These are phyloP conservation scores for Drosophila parabipectinata DNA, from an alignment of 1,140 invertebrate genomes.

Conservation along the genomic window DNA sequence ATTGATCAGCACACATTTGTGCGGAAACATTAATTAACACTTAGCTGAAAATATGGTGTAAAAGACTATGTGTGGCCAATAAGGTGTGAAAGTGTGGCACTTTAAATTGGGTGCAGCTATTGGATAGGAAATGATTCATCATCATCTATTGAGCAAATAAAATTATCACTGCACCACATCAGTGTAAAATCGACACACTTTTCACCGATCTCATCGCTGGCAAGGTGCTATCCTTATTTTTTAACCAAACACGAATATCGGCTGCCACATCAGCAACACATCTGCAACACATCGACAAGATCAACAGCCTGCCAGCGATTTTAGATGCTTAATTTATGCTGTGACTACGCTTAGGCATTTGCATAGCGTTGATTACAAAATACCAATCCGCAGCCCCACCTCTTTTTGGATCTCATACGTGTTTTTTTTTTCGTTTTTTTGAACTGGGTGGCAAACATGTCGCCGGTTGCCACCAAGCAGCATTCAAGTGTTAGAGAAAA, in stretches of 20 bases:
- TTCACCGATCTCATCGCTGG: conserved; percentile 54
- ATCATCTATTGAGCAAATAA: background rate
- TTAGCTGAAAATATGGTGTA: conserved; percentile 55
- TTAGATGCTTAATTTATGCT: conserved; percentile 75
- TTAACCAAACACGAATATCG: conserved; percentile 27
- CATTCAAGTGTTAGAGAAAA: conserved; percentile 63
- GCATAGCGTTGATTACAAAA: conserved; percentile 81
- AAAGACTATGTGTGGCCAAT: conserved; percentile 23
- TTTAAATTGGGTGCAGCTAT: background rate
- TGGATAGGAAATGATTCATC: background rate
- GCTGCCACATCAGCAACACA: conserved; percentile 22
- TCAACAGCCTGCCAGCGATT: conserved; percentile 17
- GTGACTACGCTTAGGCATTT: conserved; percentile 55
- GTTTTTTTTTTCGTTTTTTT: background rate
- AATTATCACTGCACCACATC: conserved; percentile 46
- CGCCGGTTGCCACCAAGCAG: conserved; percentile 37
- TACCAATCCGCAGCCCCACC: conserved; percentile 58
- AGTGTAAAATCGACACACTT: conserved; percentile 72
- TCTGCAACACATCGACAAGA: conserved; percentile 43
- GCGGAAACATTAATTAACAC: conserved; percentile 61
- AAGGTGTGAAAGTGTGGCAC: conserved; percentile 27
- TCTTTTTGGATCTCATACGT: conserved; percentile 11
- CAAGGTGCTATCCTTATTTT: conserved; percentile 38
- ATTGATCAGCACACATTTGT: conserved; percentile 55
- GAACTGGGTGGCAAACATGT: conserved; percentile 43